A percentile compares a stretch with the other conserved stretches of the same genome.
These are phyloP conservation scores for Neoscelio sp. DNA, from an alignment of 2,888 invertebrate genomes.

Conservation along the genomic window DNA sequence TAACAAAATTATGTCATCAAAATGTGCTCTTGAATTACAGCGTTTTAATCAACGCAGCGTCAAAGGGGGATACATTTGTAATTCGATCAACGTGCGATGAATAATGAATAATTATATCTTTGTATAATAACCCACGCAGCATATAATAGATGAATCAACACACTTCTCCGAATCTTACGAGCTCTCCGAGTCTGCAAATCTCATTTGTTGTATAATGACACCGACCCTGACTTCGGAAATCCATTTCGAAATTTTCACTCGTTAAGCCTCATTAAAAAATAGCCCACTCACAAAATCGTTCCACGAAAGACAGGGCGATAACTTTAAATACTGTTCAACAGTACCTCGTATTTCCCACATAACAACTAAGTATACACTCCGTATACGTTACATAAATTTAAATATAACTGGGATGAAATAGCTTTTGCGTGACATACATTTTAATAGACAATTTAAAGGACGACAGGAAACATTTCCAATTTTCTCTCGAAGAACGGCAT, in stretches of 20 bases:
- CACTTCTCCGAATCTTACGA: conserved; percentile 32
- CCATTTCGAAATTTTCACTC: conserved; percentile 27
- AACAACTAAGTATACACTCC: too few relatives aligned
- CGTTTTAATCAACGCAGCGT: neutral
- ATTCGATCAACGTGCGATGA: conserved; percentile 25
- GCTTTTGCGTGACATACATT: conserved; percentile 18
- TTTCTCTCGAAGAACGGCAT: conserved; percentile 57
- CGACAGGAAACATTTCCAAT: conserved; percentile 50
- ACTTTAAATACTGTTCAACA: too few relatives aligned
- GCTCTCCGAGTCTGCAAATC: conserved; percentile 48
- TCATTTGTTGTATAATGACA: conserved; percentile 45
- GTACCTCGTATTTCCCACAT: too few relatives aligned
- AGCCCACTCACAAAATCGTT: too few relatives aligned
- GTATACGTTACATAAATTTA: neutral
- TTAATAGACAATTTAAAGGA: conserved; percentile 25
- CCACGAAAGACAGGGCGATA: too few relatives aligned
- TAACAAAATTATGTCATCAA: too few relatives aligned
- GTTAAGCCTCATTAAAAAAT: conserved; percentile 5
- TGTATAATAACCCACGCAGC: conserved; percentile 1
- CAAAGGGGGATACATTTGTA: conserved; percentile 14
- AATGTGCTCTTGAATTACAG: neutral
- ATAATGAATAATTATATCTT: conserved; percentile 55
- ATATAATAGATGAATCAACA: conserved; percentile 54
- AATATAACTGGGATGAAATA: neutral
- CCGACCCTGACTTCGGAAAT: conserved; percentile 46